phyloP scores from a whole-genome alignment of 1,140 invertebrate species.

The Trichonephila clavipes region DNA sequence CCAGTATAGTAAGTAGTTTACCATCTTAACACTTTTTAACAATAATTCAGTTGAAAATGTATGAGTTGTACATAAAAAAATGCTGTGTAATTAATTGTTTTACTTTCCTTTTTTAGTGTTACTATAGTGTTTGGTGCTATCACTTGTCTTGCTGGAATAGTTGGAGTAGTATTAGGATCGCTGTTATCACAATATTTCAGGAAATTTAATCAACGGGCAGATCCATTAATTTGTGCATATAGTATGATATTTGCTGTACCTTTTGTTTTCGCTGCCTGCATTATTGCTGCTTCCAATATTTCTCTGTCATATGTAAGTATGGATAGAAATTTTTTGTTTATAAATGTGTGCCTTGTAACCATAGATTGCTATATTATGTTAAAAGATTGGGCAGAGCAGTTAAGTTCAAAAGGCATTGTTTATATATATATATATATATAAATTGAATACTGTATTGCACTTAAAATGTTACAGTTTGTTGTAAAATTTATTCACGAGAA shows the following conservation, averaged over 20 bases:
- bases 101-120: slow-evolving; percentile 84
- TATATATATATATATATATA: too few species aligned
- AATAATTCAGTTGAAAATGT: not conserved
- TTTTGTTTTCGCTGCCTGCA: slow-evolving; percentile 88
- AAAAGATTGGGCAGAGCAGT: too few species aligned
- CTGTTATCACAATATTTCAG: slow-evolving; percentile 88
- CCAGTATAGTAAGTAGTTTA: slow-evolving; percentile 5
- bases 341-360: too few species aligned
- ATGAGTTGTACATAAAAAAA: not conserved
- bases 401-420: too few species aligned
- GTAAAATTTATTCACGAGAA: too few species aligned
- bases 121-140: slow-evolving; percentile 95
- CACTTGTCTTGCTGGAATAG: slow-evolving; percentile 93
- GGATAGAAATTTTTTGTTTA: too few species aligned
- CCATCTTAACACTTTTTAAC: not conserved
- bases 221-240: slow-evolving; percentile 94
- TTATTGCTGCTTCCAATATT: slow-evolving; percentile 85
- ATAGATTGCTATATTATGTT: too few species aligned
- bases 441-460: too few species aligned
- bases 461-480: too few species aligned
- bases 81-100: not conserved
- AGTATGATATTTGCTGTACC: slow-evolving; percentile 93
- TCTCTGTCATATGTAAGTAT: slow-evolving; percentile 85
- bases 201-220: slow-evolving; percentile 85
- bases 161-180: slow-evolving; percentile 95